Base-by-base conservation (phyloP, 2,888 invertebrate species). In the Hirtodrosophila alboralis region DNA sequence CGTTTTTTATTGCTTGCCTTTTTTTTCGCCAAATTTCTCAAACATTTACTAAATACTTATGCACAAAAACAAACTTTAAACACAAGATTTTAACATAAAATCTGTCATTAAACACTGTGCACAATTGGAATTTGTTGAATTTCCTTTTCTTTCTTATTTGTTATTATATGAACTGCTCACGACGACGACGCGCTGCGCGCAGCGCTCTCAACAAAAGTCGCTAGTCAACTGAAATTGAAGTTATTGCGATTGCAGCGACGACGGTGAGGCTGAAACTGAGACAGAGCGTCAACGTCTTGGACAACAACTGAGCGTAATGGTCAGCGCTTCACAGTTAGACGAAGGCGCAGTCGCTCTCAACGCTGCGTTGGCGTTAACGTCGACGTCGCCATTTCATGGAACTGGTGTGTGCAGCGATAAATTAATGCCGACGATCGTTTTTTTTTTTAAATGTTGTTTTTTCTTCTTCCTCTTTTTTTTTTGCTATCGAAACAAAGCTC, bases 321-420 rank as follows among this genome's bases (percentile, higher is more conserved):
- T 66, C 68, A 83, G 56, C 71, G 78, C 45, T 77, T 63, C 74
- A 61, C 84, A 81, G 81, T 84, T 76, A 78, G 54, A 53, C 36
- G 45, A 26, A 13, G 23, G 23, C 43, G 27, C 43, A 34, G 53
- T 26, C 38, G 45, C 59, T 73, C 71, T 73, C 54, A 27, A n/a
- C n/a, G 9, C 27, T 44, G 36, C 37, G 43, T 26, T 14, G 12
- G 4, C 48, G 58, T 10, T 6, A 27, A 1, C 44, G 14, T 34
- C 18, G 37, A 6, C 23, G 63, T 65, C 45, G 45, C 34, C 40
- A 48, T 36, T 74, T 61, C 48, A 37, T 28, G 12, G 49, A 51
- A 53, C 14, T 43, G n/a, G n/a, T n/a, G n/a, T n/a, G 8, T 37
- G 51, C 43, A 36, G 69, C 36, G 52, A 40, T 60, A 49, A 59